A percentile compares a stretch with the other conserved stretches of the same genome.
These are phyloP conservation scores for Diglossa cyanea DNA, from an alignment of 2,797 vertebrate species.

Conservation along the genomic window DNA sequence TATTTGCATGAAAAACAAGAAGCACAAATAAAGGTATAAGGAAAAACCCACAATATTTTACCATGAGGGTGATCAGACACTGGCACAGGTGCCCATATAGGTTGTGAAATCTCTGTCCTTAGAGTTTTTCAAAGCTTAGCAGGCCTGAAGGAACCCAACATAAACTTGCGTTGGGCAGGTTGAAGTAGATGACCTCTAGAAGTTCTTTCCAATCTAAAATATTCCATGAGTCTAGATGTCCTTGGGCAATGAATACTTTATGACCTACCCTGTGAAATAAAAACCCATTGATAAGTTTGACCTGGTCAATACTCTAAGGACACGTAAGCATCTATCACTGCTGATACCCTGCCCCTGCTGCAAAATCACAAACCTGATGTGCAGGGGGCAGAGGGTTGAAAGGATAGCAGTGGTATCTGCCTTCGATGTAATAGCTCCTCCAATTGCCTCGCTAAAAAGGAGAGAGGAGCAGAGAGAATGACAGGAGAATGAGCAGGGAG, in stretches of 20 bases:
- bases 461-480: background rate
- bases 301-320: conserved; percentile 51
- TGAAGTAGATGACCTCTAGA: conserved; percentile 36
- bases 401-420: conserved; percentile 15
- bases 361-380: conserved; percentile 30
- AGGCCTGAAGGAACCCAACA: background rate
- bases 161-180: background rate
- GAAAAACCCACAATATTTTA: background rate
- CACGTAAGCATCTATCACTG: conserved; percentile 31
- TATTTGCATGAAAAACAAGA: background rate
- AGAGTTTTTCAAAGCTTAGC: background rate
- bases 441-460: background rate
- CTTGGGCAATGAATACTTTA: conserved; percentile 54
- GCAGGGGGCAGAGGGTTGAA: conserved; percentile 12
- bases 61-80: background rate
- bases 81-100: background rate
- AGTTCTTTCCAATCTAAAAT: conserved; percentile 64
- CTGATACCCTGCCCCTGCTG: conserved; percentile 16
- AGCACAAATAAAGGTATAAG: background rate
- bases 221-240: conserved; percentile 60
- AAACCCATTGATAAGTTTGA: conserved; percentile 67
- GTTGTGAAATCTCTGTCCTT: background rate
- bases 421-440: background rate
- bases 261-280: conserved; percentile 59
- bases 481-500: background rate